Conservation (phyloP, 2,888 invertebrate species). For the Spilarctia lutea region DNA sequence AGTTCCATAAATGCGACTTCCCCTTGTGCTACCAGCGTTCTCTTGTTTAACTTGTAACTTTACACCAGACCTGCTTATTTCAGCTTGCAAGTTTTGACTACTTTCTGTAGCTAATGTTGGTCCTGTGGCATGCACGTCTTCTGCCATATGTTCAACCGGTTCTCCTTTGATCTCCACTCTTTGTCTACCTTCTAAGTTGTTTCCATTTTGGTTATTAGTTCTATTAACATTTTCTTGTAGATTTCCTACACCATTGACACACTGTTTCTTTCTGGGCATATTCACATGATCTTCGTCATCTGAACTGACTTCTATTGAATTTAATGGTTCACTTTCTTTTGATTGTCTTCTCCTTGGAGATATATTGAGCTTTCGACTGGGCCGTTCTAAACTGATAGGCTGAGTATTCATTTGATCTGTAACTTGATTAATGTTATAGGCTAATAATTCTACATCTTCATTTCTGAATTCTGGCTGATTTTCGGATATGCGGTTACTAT, state of each 20-base stretch:
- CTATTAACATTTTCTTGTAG: conserved; percentile 27
- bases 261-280: conserved; percentile 67
- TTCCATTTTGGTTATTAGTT: conserved; percentile 36
- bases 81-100: conserved; percentile 33
- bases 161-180: conserved; percentile 70
- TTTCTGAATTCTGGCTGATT: conserved; percentile 53
- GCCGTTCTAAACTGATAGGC: conserved; percentile 68
- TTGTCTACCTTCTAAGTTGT: conserved; percentile 37
- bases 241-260: conserved; percentile 57
- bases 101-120: conserved; percentile 38
- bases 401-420: conserved; percentile 40
- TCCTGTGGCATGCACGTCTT: conserved; percentile 47
- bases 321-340: conserved; percentile 71
- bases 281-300: conserved; percentile 79
- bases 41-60: conserved; percentile 61
- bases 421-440: conserved; percentile 41
- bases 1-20: conserved; percentile 45
- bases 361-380: conserved; percentile 79
- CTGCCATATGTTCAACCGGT: conserved; percentile 57
- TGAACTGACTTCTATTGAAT: conserved; percentile 82
- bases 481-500: conserved; percentile 54
- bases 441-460: conserved; percentile 46
- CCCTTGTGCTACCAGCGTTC: conserved; percentile 45
- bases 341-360: conserved; percentile 78
- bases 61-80: conserved; percentile 27